Evolutionary conservation across 2,113 vertebrate genomes (phyloP).

Genomic region (Gymnarchus niloticus): DNA sequence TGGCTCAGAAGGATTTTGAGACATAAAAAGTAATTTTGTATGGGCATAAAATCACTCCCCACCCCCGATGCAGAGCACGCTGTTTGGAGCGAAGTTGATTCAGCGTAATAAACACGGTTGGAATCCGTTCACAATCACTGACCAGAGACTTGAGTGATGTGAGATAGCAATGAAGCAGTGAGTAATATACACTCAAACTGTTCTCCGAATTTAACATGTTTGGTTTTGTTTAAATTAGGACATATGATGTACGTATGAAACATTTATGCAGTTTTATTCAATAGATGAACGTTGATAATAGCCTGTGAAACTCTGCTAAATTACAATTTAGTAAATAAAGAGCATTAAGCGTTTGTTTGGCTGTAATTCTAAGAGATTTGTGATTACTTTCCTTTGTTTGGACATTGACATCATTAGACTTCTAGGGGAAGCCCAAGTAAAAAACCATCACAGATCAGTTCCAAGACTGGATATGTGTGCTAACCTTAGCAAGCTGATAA

Average conservation of each 20-base stretch:
- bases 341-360: neutral
- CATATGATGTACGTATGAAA: neutral
- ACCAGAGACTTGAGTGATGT: neutral
- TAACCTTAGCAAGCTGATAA: neutral
- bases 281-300: neutral
- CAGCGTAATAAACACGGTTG: no score
- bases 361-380: neutral
- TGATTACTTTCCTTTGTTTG: neutral
- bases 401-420: neutral
- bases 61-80: no score
- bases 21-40: neutral
- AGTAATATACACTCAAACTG: neutral
- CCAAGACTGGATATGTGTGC: neutral
- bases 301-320: neutral
- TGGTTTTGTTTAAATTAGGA: neutral
- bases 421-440: neutral
- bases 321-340: neutral
- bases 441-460: no score
- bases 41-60: neutral
- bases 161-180: neutral
- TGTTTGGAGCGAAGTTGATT: no score
- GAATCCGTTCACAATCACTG: no score
- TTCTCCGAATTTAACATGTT: neutral
- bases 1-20: neutral
- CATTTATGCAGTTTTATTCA: neutral